Evolutionary conservation across 2,113 vertebrate species (phyloP).

Genomic region (Amazona vittata): DNA sequence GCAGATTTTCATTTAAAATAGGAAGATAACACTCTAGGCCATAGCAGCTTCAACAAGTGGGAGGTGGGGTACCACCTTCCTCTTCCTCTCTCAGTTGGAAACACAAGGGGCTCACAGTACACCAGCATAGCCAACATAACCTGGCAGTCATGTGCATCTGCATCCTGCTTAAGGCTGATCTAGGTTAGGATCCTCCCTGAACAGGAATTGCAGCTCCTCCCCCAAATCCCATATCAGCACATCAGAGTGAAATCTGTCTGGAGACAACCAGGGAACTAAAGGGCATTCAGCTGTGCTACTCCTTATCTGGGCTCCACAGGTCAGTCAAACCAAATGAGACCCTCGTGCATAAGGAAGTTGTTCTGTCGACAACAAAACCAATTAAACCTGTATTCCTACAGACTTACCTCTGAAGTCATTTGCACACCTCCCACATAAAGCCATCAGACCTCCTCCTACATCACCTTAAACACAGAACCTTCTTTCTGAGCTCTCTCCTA

Average conservation of each 20-base stretch:
- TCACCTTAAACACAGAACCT: neutral
- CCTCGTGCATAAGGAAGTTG: neutral
- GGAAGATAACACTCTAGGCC: neutral
- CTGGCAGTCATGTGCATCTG: neutral
- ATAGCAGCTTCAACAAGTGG: neutral
- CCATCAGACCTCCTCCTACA: neutral
- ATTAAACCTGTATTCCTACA: neutral
- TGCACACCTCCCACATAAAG: neutral
- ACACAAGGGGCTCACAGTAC: neutral
- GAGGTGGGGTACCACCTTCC: neutral
- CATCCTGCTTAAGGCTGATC: neutral
- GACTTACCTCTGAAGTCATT: neutral
- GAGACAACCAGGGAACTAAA: slow-evolving; percentile 24
- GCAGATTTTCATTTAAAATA: slow-evolving; percentile 8
- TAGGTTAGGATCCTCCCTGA: neutral
- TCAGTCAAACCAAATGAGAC: neutral
- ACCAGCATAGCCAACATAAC: neutral
- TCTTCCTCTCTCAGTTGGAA: neutral
- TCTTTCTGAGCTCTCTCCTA: neutral
- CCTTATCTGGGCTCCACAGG: neutral
- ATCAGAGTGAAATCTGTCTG: neutral
- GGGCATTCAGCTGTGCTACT: slow-evolving; percentile 39
- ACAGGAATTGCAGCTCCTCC: slow-evolving; percentile 6
- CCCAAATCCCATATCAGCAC: neutral
- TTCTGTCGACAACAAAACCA: slow-evolving; percentile 7